These are phyloP conservation scores for Macroteleia sp. DNA, from an alignment of 2,888 invertebrate species.

Conservation along the genomic window DNA sequence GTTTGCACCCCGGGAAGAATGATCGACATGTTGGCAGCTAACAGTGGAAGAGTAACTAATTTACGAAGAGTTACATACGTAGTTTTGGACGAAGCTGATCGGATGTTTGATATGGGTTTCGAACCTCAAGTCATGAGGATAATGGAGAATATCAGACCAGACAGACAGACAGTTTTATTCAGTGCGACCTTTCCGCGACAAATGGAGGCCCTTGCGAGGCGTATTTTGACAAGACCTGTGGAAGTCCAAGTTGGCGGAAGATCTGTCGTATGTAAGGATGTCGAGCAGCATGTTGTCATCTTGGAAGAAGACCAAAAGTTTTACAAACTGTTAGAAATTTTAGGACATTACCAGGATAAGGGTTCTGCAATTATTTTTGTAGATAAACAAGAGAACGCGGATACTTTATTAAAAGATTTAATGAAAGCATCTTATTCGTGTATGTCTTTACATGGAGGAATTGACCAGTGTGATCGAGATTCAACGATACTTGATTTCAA, in stretches of 20 bases:
- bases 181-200: slow-evolving; percentile 99
- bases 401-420: slow-evolving; percentile 95
- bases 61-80: slow-evolving; percentile 97
- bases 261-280: slow-evolving; percentile 98
- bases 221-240: slow-evolving; percentile 96
- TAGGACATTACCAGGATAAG: slow-evolving; percentile 96
- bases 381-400: slow-evolving; percentile 99
- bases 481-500: slow-evolving; percentile 99
- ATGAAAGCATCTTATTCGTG: slow-evolving; percentile 98
- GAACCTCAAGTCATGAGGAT: slow-evolving; percentile 99
- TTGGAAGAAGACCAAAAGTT: slow-evolving; percentile 98
- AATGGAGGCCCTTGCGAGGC: slow-evolving; percentile 98
- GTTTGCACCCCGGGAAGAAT: slow-evolving; percentile 99
- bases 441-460: slow-evolving; percentile 98
- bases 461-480: slow-evolving; percentile 99
- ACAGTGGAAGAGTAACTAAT: slow-evolving; percentile 98
- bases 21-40: slow-evolving; percentile 99
- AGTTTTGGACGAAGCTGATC: slow-evolving; percentile 98
- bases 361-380: slow-evolving; percentile 99
- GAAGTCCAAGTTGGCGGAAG: slow-evolving; percentile 99
- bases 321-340: slow-evolving; percentile 97
- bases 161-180: slow-evolving; percentile 99
- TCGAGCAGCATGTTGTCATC: slow-evolving; percentile 96
- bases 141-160: slow-evolving; percentile 97
- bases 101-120: slow-evolving; percentile 99